Base-by-base conservation (phyloP, 2,888 invertebrate species). In the Apamea sordens region DNA sequence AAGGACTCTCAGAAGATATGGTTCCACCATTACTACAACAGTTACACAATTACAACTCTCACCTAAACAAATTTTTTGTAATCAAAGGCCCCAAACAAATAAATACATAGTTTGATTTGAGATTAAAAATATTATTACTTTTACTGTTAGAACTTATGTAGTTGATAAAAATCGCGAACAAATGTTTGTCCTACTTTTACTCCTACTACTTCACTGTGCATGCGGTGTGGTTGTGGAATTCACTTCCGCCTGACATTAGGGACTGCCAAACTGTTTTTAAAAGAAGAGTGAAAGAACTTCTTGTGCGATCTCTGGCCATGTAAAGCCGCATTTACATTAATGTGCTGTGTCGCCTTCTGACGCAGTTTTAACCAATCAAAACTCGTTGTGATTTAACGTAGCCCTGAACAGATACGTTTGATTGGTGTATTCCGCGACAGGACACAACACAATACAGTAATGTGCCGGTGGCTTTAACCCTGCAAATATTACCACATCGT, bases 11-110 rank as follows among this genome's bases (percentile, higher is more conserved):
- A n/a, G 80, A 81, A 0, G 32, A 76, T 10, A 2, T 11, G 2
- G 4, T 86, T 13, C 32, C 41, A 32, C 41, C 73, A 5, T 18
- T 83, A 47, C 47, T 83, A 44, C 36, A 56, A 47, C 4, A 76
- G 41, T 15, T 84, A 18, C 28, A 18, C 0, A 18, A 53, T 13
- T 28, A 41, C 1, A 10, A 47, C 28, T 2, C 21, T 18, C 8
- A 7, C 0, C 28, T 18, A 4, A 67, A 77, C 36, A 53, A 24
- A 61, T 41, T 80, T n/a, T 0, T 69, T 50, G 15, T 24, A 24
- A 5, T 79, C 15, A 41, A n/a, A 44, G n/a, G 47, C 0, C 15
- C 61, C 1, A 64, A 10, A n/a, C 2, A 28, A 44, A 68, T 56
- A 13, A 32, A 21, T 65, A 13, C 36, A 36, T 44, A 47, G 11